Evolutionary conservation across 2,113 vertebrate genomes (phyloP), one percentile per base, ranked within the genome.

Genomic region (Arenaria interpres): DNA sequence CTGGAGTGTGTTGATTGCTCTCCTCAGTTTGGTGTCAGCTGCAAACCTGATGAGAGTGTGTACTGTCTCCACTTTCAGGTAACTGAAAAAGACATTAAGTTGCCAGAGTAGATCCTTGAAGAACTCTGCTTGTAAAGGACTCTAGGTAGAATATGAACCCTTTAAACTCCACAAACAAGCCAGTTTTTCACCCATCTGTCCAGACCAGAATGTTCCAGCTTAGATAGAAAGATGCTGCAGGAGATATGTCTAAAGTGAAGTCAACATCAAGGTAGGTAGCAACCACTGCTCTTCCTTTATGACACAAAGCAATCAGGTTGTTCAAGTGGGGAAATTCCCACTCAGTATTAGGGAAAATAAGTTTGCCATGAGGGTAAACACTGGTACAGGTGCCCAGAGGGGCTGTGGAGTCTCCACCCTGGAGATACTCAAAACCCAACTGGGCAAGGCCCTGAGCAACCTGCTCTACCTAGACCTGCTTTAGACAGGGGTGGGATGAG

Each of bases 1-100:
- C 33, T 54, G 22, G 12, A 23, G 14, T 0, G 0, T 30, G 19
- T 33, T 0, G 0, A 7, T 48, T 14, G 0, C n/a, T 78, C 28
- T 74, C 46, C 39, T 73, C 30, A 57, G 9, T 74, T 60, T 57
- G 51, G 37, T 86, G 80, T 43, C 67, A 89, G 75, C 39, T 74
- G 17, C 8, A 41, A 53, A 67, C 5, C 20, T 69, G 43, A 18
- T 71, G 45, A 66, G 16, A 9, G 19, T 35, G 23, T 15, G n/a
- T 48, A 7, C 17, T 60, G 19, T 30, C 54, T 80, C 72, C 35
- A 25, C 19, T 92, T 89, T 33, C 7, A 6, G 25, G 27, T 57
- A 51, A 46, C 41, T 41, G 21, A 45, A 56, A 54, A 62, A 75
- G 41, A 53, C 28, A 51, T 21, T 80, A 68, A 69, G 45, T 33